Evolutionary conservation across 2,888 invertebrate species (phyloP), one percentile per base, ranked within the genome.

Genomic region (Ormyrus labotus): DNA sequence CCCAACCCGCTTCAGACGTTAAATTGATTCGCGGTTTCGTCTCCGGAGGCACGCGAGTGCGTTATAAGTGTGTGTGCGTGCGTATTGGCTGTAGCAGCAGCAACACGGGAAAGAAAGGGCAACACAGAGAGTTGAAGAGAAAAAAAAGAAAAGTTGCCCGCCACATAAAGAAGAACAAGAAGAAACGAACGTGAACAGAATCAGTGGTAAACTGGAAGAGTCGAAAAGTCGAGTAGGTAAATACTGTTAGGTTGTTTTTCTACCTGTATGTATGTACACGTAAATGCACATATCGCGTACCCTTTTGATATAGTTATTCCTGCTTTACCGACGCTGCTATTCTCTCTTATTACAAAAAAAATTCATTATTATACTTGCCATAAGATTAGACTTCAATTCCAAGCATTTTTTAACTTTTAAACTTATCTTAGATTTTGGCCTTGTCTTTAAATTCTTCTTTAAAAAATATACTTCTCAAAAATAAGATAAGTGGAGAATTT

Each of bases 41-140:
- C n/a, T 11, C 6, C 34, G 34, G 34, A 2, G 19, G 6, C 5
- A 10, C 34, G 34, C 34, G 34, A 8, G 60, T 8, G 53, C 45
- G 61, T n/a, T 34, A 34, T 34, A 34, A 34, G 34, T 34, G 34
- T 34, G 34, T 34, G 64, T 64, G 55, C 63, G 48, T 19, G 64
- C 47, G 50, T 69, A 47, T 57, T 34, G 34, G 34, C 34, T 34
- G 34, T 34, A 34, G 4, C 64, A 64, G 64, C 64, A 34, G 63
- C 34, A 34, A 34, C 34, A 34, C 58, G 63, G 45, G 61, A 69
- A 67, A 65, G 75, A 69, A 69, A 81, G 64, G 69, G 81, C 76
- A 71, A 70, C 74, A 57, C 57, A 67, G 70, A 53, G 48, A 73
- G 64, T 64, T 73, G 57, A 64, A 64, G 55, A 73, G 13, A 64